These are phyloP conservation scores for Chrysolina haemoptera DNA, from an alignment of 2,888 invertebrate species.

Conservation along the genomic window DNA sequence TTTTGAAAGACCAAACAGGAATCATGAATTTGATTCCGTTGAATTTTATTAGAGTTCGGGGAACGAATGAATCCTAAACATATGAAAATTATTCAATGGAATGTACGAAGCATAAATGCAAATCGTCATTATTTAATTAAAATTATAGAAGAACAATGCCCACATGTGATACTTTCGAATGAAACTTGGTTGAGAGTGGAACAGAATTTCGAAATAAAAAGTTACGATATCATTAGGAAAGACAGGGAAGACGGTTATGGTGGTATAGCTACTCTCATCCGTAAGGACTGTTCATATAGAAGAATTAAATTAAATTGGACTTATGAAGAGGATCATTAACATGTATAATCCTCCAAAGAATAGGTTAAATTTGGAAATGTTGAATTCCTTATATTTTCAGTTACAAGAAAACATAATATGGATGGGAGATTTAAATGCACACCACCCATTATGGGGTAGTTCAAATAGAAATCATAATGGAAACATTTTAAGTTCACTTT, in stretches of 20 bases:
- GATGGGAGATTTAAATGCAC: neutral
- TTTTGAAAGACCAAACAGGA: neutral
- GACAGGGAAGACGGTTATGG: neutral
- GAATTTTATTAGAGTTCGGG: neutral
- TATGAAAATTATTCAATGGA: neutral
- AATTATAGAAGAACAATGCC: neutral
- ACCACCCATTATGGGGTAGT: slow-evolving; percentile 1
- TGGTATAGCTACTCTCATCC: neutral
- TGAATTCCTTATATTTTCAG: neutral
- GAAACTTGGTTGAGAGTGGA: neutral
- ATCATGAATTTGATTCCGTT: neutral
- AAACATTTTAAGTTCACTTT: neutral
- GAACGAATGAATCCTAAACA: neutral
- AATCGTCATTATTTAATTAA: neutral
- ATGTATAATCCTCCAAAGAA: no score
- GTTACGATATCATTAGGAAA: neutral
- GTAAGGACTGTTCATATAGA: neutral
- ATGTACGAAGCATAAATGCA: neutral
- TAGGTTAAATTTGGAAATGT: neutral
- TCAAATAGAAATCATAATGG: neutral
- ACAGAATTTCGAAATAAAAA: neutral
- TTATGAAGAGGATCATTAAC: neutral
- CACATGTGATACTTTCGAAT: neutral
- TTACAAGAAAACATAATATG: neutral
- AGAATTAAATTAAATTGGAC: neutral